Evolutionary conservation across 1,140 invertebrate species (phyloP), one percentile per base, ranked within the genome.

Genomic region (Aphis gossypii): DNA sequence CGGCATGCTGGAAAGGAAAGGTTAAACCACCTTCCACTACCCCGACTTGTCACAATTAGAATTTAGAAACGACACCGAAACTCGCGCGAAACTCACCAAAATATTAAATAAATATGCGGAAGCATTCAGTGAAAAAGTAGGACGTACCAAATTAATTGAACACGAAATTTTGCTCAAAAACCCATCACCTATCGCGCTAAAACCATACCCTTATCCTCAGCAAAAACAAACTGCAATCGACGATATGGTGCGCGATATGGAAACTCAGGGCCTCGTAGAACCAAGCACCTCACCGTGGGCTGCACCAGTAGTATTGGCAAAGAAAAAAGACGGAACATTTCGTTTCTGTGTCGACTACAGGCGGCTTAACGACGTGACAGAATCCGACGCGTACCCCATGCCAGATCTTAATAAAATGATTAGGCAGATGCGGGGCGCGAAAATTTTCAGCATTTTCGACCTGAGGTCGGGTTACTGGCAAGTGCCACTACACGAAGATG

Each of bases 331-430:
- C 14, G 95, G 88, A 89, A 94, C 76, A 87, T 95, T 41, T 94
- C 94, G 95, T 93, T 93, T 96, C 94, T 96, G 95, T 94, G 94
- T 94, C 1, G 95, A 96, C 94, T 96, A 95, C 93, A 82, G 96
- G 48, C 95, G 48, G 14, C 87, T 89, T 14, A 89, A 89, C 30
- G 87, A 54, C 6, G 44, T 89, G 5, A 89, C 46, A 0, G 87
- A 89, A 35, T 54, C 48, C n/a, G 87, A 89, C n/a, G 87, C 48
- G 30, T 89, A 89, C 30, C 48, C 48, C 5, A 89, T 89, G 87
- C 48, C 87, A n/a, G 48, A 89, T n/a, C 38, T 89, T 38, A 89
- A 89, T 35, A n/a, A 89, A 46, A 18, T 54, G 48, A 90, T 90
- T 35, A 11, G 51, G 48, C 11, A 56, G 23, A 90, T 90, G 51